These are phyloP conservation scores for Athalia circularis DNA, from an alignment of 2,888 invertebrate species.

Conservation along the genomic window DNA sequence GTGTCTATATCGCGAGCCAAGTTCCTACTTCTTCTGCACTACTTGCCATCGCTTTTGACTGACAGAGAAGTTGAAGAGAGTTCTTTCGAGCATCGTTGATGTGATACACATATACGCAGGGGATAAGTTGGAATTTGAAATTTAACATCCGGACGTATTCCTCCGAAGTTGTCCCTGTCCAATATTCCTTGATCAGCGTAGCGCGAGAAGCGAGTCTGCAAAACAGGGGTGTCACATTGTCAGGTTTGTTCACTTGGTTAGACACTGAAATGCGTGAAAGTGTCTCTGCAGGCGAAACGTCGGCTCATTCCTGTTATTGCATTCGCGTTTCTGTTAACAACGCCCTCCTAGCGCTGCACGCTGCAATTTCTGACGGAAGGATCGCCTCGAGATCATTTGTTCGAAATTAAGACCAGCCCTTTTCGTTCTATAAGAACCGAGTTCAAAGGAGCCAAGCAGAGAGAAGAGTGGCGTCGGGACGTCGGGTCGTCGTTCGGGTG, in stretches of 20 bases:
- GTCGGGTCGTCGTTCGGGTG: background rate
- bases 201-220: constrained; percentile 28
- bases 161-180: constrained; percentile 18
- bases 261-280: constrained; percentile 34
- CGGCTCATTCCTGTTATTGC: constrained; percentile 31
- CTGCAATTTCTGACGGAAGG: constrained; percentile 29
- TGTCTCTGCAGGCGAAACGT: constrained; percentile 4
- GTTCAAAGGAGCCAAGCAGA: constrained; percentile 22
- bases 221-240: constrained; percentile 30
- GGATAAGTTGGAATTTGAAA: background rate
- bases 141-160: background rate
- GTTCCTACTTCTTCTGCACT: too few relatives aligned
- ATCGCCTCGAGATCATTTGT: constrained; percentile 14
- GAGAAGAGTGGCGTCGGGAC: background rate
- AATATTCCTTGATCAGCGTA: constrained; percentile 40
- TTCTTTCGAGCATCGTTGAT: too few relatives aligned
- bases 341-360: background rate
- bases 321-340: background rate
- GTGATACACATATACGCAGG: background rate
- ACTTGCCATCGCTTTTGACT: too few relatives aligned
- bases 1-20: too few relatives aligned
- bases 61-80: too few relatives aligned
- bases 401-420: constrained; percentile 28
- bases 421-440: background rate
- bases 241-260: constrained; percentile 30